phyloP scores from a whole-genome alignment of 2,888 invertebrate species.

The Digitonthophagus gazella region DNA sequence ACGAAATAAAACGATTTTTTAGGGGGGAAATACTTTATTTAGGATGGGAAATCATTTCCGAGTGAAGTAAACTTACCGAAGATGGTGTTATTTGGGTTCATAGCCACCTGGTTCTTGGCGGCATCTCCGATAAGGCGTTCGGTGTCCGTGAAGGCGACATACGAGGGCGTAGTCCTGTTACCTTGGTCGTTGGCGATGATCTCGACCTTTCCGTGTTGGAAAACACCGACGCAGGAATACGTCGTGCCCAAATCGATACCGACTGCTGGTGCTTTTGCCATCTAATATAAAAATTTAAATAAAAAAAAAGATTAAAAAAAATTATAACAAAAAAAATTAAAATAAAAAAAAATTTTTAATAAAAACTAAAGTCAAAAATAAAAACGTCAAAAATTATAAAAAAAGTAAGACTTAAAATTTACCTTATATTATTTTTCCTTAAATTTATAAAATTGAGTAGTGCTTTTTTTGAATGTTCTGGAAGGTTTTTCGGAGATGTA shows the following conservation, averaged over 20 bases:
- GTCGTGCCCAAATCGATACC: constrained; percentile 97
- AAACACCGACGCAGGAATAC: constrained; percentile 91
- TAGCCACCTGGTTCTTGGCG: constrained; percentile 81
- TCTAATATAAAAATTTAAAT: constrained; percentile 47
- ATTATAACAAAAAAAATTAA: constrained; percentile 17
- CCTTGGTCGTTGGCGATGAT: constrained; percentile 90
- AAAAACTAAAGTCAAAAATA: constrained; percentile 6
- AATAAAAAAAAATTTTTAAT: not conserved
- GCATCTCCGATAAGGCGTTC: constrained; percentile 82
- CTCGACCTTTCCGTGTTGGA: constrained; percentile 88
- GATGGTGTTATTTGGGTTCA: constrained; percentile 87
- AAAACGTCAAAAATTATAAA: constrained; percentile 20
- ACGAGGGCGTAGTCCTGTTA: constrained; percentile 83
- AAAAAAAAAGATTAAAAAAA: constrained; percentile 6
- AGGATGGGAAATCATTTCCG: no score
- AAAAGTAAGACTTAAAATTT: constrained; percentile 9
- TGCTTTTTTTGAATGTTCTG: constrained; percentile 31
- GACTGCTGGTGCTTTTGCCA: constrained; percentile 79
- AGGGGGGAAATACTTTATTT: not conserved
- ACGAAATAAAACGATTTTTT: no score
- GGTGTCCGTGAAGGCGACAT: constrained; percentile 82
- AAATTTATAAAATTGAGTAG: no score
- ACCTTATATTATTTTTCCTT: constrained; percentile 20
- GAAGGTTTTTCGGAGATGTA: constrained; percentile 19
- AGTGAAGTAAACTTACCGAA: no score